Conservation (phyloP, 2,888 invertebrate species). For the Sepioteuthis lessoniana region DNA sequence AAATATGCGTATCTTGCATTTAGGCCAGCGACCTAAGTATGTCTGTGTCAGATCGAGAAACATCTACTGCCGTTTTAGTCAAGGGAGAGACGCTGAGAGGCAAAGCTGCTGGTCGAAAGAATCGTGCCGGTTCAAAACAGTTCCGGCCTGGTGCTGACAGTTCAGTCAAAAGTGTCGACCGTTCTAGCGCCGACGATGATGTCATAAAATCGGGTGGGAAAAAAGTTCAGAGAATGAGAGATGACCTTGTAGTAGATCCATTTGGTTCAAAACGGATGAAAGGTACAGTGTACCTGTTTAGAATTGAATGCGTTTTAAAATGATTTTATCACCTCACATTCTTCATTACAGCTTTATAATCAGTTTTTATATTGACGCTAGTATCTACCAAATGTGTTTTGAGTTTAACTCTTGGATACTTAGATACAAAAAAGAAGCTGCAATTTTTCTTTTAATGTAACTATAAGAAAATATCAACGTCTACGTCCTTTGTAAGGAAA, state of each 20-base stretch:
- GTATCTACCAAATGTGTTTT: not conserved
- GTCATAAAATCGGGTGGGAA: constrained; percentile 40
- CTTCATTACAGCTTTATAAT: not conserved
- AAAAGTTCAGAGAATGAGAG: constrained; percentile 24
- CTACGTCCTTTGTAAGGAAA: too few relatives aligned
- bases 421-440: too few relatives aligned
- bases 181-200: constrained; percentile 3
- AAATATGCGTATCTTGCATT: constrained; percentile 46
- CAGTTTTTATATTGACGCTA: not conserved
- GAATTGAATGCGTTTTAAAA: not conserved
- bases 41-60: not conserved
- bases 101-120: constrained; percentile 33
- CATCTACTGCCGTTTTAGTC: not conserved
- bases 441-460: too few relatives aligned
- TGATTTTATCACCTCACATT: not conserved
- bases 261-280: constrained; percentile 35
- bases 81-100: not conserved
- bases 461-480: too few relatives aligned
- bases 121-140: not conserved
- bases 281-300: constrained; percentile 43
- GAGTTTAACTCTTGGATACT: not conserved
- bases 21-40: constrained; percentile 15
- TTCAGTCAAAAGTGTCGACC: constrained; percentile 20
- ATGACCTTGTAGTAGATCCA: constrained; percentile 6
- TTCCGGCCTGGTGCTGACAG: not conserved